These are phyloP conservation scores for Heterodera carotae DNA, from an alignment of 1,140 invertebrate genomes.

Conservation along the genomic window DNA sequence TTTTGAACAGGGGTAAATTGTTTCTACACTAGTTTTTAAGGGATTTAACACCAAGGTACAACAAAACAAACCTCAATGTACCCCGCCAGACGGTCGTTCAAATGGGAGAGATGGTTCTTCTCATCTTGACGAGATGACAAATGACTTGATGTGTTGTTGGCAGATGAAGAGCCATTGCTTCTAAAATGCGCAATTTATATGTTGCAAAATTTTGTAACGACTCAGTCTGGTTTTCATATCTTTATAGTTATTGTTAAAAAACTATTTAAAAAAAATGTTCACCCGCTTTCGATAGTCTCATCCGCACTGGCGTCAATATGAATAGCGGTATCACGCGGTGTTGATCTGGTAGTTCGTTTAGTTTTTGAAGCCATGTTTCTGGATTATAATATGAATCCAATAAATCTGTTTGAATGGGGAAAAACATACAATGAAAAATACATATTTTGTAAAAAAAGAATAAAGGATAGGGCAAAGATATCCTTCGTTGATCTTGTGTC, in stretches of 20 bases:
- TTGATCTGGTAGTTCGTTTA: constrained; percentile 9
- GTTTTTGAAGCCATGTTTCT: constrained; percentile 29
- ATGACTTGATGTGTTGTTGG: constrained; percentile 16
- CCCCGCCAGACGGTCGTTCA: constrained; percentile 51
- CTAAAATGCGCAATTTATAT: not conserved
- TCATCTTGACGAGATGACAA: constrained; percentile 41
- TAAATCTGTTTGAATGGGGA: no score
- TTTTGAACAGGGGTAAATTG: no score
- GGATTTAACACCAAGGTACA: no score
- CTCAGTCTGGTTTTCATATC: no score
- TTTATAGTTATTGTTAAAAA: no score
- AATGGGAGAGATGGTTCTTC: constrained; percentile 46
- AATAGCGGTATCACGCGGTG: constrained; percentile 18
- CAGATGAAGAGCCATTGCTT: constrained; percentile 4
- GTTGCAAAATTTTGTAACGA: no score
- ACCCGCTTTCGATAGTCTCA: constrained; percentile 32
- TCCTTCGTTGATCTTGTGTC: no score
- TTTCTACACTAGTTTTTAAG: no score
- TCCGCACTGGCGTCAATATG: constrained; percentile 33
- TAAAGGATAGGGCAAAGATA: no score
- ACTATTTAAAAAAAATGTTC: not conserved
- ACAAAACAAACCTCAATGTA: constrained; percentile 47
- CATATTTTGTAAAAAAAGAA: no score
- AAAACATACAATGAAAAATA: no score
- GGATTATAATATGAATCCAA: no score